Conservation (phyloP, 2,797 vertebrate genomes). For the Phataginus tetradactyla region DNA sequence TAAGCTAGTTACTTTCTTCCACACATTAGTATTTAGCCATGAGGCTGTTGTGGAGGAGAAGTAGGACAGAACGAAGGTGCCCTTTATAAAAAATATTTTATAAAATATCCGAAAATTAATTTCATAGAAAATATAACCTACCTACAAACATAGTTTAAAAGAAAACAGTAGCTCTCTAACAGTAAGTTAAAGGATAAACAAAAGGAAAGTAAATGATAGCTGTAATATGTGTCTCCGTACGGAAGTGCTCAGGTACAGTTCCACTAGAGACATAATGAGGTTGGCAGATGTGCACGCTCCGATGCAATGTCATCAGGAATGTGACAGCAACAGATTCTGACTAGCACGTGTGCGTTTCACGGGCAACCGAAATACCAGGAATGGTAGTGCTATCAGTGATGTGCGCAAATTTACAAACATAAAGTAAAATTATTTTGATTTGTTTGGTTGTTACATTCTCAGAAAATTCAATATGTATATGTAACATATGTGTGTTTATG, state of each 20-base stretch:
- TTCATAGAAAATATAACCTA: neutral
- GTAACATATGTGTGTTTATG: neutral
- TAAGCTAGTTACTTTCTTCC: constrained; percentile 34
- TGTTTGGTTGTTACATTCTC: neutral
- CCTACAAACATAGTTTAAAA: neutral
- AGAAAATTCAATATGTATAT: neutral
- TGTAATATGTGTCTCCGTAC: neutral
- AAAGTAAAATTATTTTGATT: neutral
- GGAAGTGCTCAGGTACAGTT: neutral
- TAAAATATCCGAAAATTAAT: constrained; percentile 25
- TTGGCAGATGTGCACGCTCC: neutral
- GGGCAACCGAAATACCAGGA: neutral
- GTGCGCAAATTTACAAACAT: neutral
- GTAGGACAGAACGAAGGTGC: neutral
- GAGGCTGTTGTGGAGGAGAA: neutral
- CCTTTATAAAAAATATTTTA: neutral
- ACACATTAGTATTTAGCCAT: neutral
- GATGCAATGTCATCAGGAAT: neutral
- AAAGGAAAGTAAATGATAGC: neutral
- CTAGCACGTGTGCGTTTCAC: neutral
- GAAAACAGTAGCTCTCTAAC: neutral
- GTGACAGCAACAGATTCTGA: neutral
- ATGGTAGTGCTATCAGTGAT: neutral
- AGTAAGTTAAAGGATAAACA: neutral
- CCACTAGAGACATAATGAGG: neutral